Conservation (phyloP, 37 sponge, comb jelly and placozoan genomes). For the Dysidea cf. avara region DNA sequence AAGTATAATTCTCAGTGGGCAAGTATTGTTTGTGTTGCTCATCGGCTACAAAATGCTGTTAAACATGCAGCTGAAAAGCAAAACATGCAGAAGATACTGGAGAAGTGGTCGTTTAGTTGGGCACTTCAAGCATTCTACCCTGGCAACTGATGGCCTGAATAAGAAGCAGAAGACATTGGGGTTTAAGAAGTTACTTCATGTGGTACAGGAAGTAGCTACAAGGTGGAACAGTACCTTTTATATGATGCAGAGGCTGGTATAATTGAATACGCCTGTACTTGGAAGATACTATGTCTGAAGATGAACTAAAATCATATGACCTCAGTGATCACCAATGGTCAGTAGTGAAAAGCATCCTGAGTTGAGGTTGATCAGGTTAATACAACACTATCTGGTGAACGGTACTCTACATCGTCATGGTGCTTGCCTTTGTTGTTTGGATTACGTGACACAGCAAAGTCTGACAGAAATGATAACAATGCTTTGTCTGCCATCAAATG, state of each 20-base stretch:
- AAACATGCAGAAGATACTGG: too few species aligned
- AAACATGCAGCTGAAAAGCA: too few species aligned
- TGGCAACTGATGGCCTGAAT: too few species aligned
- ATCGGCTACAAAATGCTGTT: too few species aligned
- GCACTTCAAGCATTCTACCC: too few species aligned
- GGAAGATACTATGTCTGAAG: constrained; percentile 3
- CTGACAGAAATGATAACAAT: neutral
- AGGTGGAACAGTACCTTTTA: constrained; percentile 10
- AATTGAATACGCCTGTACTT: constrained; percentile 4
- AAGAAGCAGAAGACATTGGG: neutral
- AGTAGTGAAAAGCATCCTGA: constrained; percentile 2
- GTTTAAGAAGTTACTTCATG: neutral
- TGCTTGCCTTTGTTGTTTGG: constrained; percentile 5
- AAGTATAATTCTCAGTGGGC: too few species aligned
- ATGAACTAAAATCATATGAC: neutral
- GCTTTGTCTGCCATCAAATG: neutral
- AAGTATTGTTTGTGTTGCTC: too few species aligned
- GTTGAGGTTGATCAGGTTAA: neutral
- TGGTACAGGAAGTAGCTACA: constrained; percentile 6
- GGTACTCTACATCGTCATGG: constrained; percentile 3
- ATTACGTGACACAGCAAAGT: neutral
- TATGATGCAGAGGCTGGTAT: constrained; percentile 1
- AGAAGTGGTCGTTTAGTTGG: too few species aligned
- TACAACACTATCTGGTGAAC: neutral
- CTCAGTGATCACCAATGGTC: constrained; percentile 9